These are phyloP conservation scores for Potorous gilbertii DNA, from an alignment of 2,797 vertebrate species.

Conservation along the genomic window DNA sequence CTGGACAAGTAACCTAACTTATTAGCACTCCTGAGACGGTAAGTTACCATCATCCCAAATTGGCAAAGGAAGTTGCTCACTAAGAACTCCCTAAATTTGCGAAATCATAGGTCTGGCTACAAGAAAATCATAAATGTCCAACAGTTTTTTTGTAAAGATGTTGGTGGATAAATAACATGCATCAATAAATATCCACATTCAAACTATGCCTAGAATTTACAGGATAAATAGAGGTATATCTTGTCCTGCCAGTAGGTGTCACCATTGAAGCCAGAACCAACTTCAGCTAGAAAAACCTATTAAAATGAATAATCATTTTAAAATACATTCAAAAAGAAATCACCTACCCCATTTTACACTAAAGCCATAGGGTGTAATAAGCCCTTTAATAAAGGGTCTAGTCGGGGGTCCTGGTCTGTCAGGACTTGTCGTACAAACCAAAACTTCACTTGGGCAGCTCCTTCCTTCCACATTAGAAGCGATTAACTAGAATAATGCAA, in stretches of 20 bases:
- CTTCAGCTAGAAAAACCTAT: not conserved
- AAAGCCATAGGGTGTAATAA: conserved; percentile 90
- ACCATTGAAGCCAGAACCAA: not conserved
- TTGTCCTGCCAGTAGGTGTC: not conserved
- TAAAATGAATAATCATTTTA: not conserved
- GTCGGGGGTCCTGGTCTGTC: conserved; percentile 96
- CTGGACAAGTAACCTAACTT: not conserved
- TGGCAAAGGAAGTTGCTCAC: not conserved
- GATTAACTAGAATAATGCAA: conserved; percentile 89
- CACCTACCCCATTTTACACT: conserved; percentile 95
- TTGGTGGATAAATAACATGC: not conserved
- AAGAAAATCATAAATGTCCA: not conserved
- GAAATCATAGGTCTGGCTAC: not conserved
- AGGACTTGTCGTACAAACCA: conserved; percentile 96
- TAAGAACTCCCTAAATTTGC: not conserved
- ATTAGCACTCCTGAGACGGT: not conserved
- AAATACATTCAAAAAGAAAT: not conserved
- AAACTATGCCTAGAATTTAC: not conserved
- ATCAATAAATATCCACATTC: not conserved
- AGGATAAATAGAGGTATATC: not conserved
- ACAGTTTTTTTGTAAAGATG: not conserved
- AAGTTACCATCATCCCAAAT: not conserved
- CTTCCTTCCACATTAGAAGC: conserved; percentile 95
- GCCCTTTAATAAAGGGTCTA: conserved; percentile 88
- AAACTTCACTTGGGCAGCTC: conserved; percentile 95